These are phyloP conservation scores for Excalfactoria chinensis DNA, from an alignment of 2,113 vertebrate genomes.

Conservation along the genomic window DNA sequence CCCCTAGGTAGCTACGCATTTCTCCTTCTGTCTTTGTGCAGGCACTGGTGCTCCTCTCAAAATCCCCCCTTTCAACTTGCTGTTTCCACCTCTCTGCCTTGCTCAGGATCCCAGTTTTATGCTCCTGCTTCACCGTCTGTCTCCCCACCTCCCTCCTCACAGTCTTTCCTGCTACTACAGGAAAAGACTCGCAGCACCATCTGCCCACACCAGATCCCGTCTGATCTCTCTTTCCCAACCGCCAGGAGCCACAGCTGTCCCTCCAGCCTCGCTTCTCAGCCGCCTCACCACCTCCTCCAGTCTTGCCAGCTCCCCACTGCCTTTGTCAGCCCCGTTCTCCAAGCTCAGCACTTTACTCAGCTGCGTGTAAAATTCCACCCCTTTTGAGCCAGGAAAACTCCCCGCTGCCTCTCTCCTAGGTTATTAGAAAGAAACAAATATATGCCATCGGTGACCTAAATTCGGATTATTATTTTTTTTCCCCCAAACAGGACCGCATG, in stretches of 20 bases:
- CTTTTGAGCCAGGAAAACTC: not conserved
- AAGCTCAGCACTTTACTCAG: not conserved
- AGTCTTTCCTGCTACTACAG: not conserved
- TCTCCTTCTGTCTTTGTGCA: not conserved
- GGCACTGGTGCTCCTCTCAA: too few species aligned
- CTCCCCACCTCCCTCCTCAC: not conserved
- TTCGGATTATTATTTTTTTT: not conserved
- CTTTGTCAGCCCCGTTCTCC: not conserved
- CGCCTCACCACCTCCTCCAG: not conserved
- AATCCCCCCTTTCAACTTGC: not conserved
- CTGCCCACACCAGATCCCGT: rapidly evolving
- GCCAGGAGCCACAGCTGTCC: not conserved
- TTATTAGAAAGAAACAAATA: not conserved
- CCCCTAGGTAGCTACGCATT: not conserved
- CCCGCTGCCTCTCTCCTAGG: not conserved
- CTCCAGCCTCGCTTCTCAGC: not conserved
- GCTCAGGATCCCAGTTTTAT: not conserved
- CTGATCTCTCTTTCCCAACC: not conserved
- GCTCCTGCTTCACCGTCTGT: not conserved
- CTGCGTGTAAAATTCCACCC: not conserved
- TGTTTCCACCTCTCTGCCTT: not conserved
- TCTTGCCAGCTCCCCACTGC: rapidly evolving
- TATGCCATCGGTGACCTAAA: not conserved
- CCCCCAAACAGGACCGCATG: not conserved
- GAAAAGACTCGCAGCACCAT: not conserved